Conservation (phyloP, 2,113 vertebrate genomes). For the Nothobranchius furzeri region DNA sequence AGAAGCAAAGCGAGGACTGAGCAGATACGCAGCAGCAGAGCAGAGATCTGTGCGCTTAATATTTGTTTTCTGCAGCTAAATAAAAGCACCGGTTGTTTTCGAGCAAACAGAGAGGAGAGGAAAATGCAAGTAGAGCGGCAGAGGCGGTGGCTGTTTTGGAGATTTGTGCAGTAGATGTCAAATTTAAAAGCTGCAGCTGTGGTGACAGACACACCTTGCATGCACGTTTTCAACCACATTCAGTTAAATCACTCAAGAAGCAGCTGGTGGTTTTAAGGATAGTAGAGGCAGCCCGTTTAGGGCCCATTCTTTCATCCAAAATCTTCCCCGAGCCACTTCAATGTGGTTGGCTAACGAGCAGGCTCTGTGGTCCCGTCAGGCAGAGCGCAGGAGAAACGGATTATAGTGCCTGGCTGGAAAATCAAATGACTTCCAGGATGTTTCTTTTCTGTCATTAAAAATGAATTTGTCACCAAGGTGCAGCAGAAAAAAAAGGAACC, state of each 20-base stretch:
- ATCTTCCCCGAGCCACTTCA: constrained; percentile 52
- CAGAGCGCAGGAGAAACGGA: constrained; percentile 61
- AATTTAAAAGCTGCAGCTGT: too few relatives aligned
- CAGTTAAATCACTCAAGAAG: constrained; percentile 52
- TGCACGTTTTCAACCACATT: constrained; percentile 54
- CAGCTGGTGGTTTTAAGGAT: constrained; percentile 63
- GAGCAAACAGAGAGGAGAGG: constrained; percentile 55
- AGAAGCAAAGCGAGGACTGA: constrained; percentile 65
- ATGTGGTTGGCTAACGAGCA: constrained; percentile 69
- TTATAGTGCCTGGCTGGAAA: constrained; percentile 60
- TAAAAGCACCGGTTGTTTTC: constrained; percentile 62
- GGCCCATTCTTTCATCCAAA: constrained; percentile 70
- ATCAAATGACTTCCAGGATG: constrained; percentile 61
- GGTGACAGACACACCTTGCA: constrained; percentile 57
- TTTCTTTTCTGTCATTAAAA: constrained; percentile 66
- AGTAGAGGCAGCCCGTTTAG: constrained; percentile 38
- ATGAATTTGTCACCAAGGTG: constrained; percentile 52
- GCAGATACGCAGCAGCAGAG: constrained; percentile 81
- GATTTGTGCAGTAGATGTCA: neutral
- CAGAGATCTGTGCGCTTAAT: constrained; percentile 74
- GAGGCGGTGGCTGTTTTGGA: constrained; percentile 18
- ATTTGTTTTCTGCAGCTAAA: constrained; percentile 76
- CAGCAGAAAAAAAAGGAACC: constrained; percentile 44
- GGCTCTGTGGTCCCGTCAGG: constrained; percentile 61
- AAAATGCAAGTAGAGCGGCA: constrained; percentile 64